Evolutionary conservation across 2,113 vertebrate genomes (phyloP), one percentile per base, ranked within the genome.

Genomic region (Sminthopsis crassicaudata): DNA sequence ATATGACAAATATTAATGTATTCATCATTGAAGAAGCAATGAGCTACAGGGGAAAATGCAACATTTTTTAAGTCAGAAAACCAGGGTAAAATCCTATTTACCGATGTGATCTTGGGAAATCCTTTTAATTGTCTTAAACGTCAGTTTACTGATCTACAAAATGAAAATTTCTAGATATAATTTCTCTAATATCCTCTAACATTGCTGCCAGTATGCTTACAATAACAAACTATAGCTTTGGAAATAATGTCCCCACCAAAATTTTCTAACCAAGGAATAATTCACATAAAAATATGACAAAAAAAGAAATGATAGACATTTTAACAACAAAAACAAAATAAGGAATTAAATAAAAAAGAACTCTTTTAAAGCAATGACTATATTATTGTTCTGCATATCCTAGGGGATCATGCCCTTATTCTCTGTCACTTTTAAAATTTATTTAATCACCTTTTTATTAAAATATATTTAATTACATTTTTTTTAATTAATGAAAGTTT

Each of bases 271-370:
- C 67, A 84, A 84, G 2, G 19, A 19, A n/a, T 42, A 42, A 19
- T 42, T n/a, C 1, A 23, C 16, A 8, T 84, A 84, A 84, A 84
- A 84, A 84, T 22, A 42, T 42, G 36, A 76, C 14, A 19, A 84
- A 19, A 10, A 19, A 84, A 84, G 67, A 84, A 2, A 84, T 84
- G 67, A 23, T 6, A 84, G 16, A 84, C n/a, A 84, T 84, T 7
- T 8, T 42, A 84, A 42, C 67, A 42, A 42, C 67, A n/a, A 36
- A 11, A 60, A 30, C 57, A 76, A n/a, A 84, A 42, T 42, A 84
- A 84, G 67, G n/a, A 84, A 84, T 84, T 88, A 36, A 5, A 51
- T 57, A 94, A 88, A 93, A 48, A 46, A 94, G 42, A 54, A 36
- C n/a, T 48, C 53, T 84, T 76, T 76, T 1, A 42, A 84, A 42